Evolutionary conservation across 2,113 vertebrate species (phyloP).

Genomic region (Xenopus borealis): DNA sequence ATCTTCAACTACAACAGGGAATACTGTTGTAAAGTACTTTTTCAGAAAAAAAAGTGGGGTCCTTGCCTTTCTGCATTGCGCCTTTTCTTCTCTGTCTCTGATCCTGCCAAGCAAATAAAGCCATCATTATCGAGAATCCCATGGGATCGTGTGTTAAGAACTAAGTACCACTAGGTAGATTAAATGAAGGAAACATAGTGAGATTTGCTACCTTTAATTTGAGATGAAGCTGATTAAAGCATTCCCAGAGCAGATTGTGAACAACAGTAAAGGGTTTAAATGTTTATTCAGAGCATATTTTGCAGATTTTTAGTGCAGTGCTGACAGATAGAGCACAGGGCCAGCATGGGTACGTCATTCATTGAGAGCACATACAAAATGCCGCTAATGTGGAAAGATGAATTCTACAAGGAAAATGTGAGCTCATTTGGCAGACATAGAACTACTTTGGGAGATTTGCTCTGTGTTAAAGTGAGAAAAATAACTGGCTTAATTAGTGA

Average conservation of each 20-base stretch:
- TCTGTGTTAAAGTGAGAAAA: slow-evolving; percentile 7
- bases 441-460: slow-evolving; percentile 30
- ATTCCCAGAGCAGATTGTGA: no score
- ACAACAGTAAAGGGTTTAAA: slow-evolving; percentile 38
- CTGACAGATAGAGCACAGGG: slow-evolving; percentile 72
- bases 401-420: slow-evolving; percentile 60
- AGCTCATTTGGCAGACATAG: slow-evolving; percentile 53
- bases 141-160: no score
- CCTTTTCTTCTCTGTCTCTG: no score
- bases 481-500: slow-evolving; percentile 10
- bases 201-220: no score
- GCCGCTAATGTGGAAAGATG: slow-evolving; percentile 47
- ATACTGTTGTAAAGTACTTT: no score
- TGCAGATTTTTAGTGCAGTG: slow-evolving; percentile 51
- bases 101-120: no score
- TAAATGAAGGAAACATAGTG: no score
- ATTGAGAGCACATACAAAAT: slow-evolving; percentile 22
- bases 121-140: no score
- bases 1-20: no score
- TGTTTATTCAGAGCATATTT: slow-evolving; percentile 67
- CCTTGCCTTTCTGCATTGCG: no score
- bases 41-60: no score
- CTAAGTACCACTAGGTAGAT: no score
- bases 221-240: slow-evolving; percentile 11
- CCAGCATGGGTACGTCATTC: slow-evolving; percentile 49